Base-by-base conservation (phyloP, 2,797 vertebrate genomes). In the Paguma larvata region DNA sequence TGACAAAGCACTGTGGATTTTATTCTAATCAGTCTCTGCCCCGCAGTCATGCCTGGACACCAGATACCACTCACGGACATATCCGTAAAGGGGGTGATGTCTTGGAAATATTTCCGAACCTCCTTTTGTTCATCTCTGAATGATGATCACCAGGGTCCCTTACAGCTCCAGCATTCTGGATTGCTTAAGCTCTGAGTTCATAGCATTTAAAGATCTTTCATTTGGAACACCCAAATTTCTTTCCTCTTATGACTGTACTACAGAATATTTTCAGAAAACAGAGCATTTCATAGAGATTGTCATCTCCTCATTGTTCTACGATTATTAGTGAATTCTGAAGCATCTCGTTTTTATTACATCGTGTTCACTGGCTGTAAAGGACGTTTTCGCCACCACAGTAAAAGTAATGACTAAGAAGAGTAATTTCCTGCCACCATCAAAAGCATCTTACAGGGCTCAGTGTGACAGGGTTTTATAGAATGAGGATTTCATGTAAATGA, bases 111-210 rank as follows among this genome's bases (percentile, higher is more conserved):
- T 68, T 86, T 63, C 8, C 41, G 78, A 94, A 2, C 46, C 72
- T 86, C 27, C 51, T 51, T 84, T 56, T 92, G 73, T 70, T 51
- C n/a, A 83, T 84, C 65, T 95, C 19, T 91, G 21, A 11, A 32
- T 85, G 48, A 56, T 82, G 30, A 46, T 23, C 48, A 5, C 32
- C 78, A 70, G 46, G 19, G 18, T 68, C 82, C 41, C 72, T 59
- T 44, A 14, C 25, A 44, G 34, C 56, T 65, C 25, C 5, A 75
- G 13, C 41, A 68, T 95, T 77, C 21, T 70, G 10, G 70, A 30
- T 94, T 88, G 79, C 53, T 78, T 87, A 75, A 6, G 21, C 78
- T 94, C 96, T 95, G 51, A 95, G 73, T 88, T 88, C 34, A 59
- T 32, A 72, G 62, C 32, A 77, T 91, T 87, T 92, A 78, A n/a